Percentiles rank a stretch among this genome's conserved stretches.
Conservation (phyloP, 2,888 invertebrate genomes). For the Tipula lateralis region DNA sequence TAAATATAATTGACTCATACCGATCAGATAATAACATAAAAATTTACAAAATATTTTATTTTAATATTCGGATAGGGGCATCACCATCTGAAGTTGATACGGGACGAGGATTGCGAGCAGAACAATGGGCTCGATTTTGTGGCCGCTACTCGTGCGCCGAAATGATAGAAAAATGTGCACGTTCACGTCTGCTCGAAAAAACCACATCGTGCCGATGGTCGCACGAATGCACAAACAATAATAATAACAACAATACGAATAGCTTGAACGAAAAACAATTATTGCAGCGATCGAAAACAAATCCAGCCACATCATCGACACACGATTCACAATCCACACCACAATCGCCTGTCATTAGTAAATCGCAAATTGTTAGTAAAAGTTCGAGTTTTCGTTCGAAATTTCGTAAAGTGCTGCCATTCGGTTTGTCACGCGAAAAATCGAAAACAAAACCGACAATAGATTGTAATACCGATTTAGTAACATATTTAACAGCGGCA, state of each 20-base stretch:
- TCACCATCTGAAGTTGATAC: slow-evolving; percentile 63
- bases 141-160: slow-evolving; percentile 65
- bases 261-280: background rate
- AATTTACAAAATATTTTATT: background rate
- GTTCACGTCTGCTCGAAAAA: slow-evolving; percentile 55
- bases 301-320: slow-evolving; percentile 6
- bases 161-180: slow-evolving; percentile 62
- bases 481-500: slow-evolving; percentile 35
- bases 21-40: background rate
- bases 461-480: slow-evolving; percentile 34
- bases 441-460: slow-evolving; percentile 5
- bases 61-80: slow-evolving; percentile 52
- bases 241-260: background rate
- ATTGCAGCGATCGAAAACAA: background rate
- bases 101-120: slow-evolving; percentile 63
- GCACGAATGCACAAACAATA: background rate
- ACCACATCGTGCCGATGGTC: slow-evolving; percentile 48
- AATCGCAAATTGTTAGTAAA: slow-evolving; percentile 24
- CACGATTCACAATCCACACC: background rate
- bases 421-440: slow-evolving; percentile 32
- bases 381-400: slow-evolving; percentile 34
- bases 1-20: slow-evolving; percentile 42
- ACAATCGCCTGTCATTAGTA: background rate
- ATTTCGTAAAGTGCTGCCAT: slow-evolving; percentile 36
- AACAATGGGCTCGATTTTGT: slow-evolving; percentile 71